Conservation (phyloP, 2,797 vertebrate genomes). For the Danio albolineatus region DNA sequence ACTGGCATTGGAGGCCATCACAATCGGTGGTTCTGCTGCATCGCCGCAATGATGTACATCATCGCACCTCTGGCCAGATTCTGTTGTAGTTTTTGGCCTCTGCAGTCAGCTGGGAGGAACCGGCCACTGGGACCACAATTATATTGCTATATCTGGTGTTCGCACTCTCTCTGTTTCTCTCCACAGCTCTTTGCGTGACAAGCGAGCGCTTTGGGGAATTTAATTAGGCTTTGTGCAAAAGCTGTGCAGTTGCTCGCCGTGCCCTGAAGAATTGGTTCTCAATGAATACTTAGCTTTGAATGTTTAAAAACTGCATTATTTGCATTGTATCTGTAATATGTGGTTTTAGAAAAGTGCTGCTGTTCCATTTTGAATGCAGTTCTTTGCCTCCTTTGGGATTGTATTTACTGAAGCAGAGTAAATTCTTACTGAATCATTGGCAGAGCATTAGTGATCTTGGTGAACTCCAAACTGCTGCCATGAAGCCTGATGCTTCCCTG, state of each 20-base stretch:
- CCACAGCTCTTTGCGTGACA: constrained; percentile 23
- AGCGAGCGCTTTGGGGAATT: constrained; percentile 15
- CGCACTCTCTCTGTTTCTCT: background rate
- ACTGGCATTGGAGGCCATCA: background rate
- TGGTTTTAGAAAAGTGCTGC: background rate
- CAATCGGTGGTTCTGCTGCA: constrained; percentile 24
- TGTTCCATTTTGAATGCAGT: background rate
- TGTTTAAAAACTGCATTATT: constrained; percentile 29
- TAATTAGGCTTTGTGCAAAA: constrained; percentile 41
- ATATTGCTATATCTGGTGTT: constrained; percentile 34
- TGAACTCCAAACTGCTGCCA: background rate
- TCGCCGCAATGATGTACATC: constrained; percentile 22
- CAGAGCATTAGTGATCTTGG: background rate
- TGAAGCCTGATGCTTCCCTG: background rate
- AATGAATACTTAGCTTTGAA: constrained; percentile 22
- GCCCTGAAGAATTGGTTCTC: constrained; percentile 1
- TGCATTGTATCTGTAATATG: constrained; percentile 44
- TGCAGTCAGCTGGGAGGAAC: constrained; percentile 8
- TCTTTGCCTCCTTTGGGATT: background rate
- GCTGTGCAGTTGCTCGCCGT: constrained; percentile 1
- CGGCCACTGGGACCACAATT: constrained; percentile 28
- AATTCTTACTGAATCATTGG: background rate
- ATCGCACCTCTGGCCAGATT: constrained; percentile 18
- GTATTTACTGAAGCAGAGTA: constrained; percentile 1
- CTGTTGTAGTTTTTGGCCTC: constrained; percentile 29